These are phyloP conservation scores for Camponotus floridanus DNA, from an alignment of 1,140 invertebrate species.

Conservation along the genomic window DNA sequence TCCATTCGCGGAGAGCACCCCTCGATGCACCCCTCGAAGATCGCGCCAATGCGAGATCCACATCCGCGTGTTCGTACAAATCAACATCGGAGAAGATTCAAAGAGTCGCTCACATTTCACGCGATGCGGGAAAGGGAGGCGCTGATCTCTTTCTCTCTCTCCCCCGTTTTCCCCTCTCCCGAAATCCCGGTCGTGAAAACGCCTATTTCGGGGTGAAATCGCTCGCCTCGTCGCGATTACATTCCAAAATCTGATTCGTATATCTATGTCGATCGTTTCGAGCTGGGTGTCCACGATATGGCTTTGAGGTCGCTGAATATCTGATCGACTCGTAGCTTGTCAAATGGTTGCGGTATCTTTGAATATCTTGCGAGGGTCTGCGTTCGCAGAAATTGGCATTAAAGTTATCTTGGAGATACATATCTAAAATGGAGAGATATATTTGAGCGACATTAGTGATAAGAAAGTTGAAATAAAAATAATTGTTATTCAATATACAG, in stretches of 20 bases:
- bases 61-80: conserved; percentile 67
- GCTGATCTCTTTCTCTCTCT: too few relatives aligned
- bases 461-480: not conserved
- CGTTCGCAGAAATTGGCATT: conserved; percentile 39
- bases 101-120: conserved; percentile 46
- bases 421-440: not conserved
- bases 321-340: conserved; percentile 55
- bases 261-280: not conserved
- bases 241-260: conserved; percentile 9
- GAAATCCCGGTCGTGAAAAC: conserved; percentile 60
- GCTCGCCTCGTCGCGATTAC: conserved; percentile 31
- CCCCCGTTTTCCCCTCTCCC: too few relatives aligned
- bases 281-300: conserved; percentile 10
- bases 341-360: conserved; percentile 24
- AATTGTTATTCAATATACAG: not conserved
- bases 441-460: not conserved
- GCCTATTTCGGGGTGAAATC: conserved; percentile 7
- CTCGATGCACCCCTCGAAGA: conserved; percentile 53
- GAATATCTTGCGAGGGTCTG: conserved; percentile 28
- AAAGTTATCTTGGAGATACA: conserved; percentile 13
- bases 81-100: conserved; percentile 65
- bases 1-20: conserved; percentile 62
- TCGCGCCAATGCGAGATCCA: conserved; percentile 63
- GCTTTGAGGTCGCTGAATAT: conserved; percentile 30
- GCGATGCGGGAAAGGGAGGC: not conserved